Base-by-base conservation (phyloP, 2,888 invertebrate genomes). In the Phlogophora meticulosa region DNA sequence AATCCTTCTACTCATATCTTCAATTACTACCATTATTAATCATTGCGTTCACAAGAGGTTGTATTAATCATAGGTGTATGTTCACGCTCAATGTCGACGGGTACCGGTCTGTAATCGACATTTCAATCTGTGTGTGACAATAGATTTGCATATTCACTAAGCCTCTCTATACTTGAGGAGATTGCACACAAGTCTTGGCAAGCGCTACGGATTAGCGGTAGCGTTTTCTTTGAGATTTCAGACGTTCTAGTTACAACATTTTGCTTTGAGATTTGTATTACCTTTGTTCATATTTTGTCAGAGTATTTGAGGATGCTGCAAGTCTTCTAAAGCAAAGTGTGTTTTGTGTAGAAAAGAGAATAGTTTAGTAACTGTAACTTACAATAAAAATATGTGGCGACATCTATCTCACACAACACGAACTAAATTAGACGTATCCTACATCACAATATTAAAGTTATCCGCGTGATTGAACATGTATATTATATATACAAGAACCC, bases 41-140 rank as follows among this genome's bases (percentile, higher is more conserved):
- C n/a, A 28, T 2, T 38, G 51, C 46, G 56, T 17, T 36, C 40
- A 24, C 28, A 58, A 55, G 45, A 60, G 13, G 48, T 24, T 24
- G 34, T 71, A 78, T 65, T 51, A 46, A 78, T 63, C 62, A 55
- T 53, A 60, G 10, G 34, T 40, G 46, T 43, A 57, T 61, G 70
- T 46, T 67, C 36, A 57, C 40, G 53, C 58, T 76, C 81, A 82
- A 82, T 82, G 81, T 60, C 81, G 64, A 24, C 84, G 52, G 51
- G 61, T 76, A 43, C 69, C 43, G 24, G 28, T 43, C 40, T 65
- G 59, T 62, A 67, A 81, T 82, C 81, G 53, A 76, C 62, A 59
- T 76, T 68, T 79, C 80, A 80, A 83, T 83, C 83, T 76, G 42
- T 53, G 10, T 55, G 62, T 79, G 80, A 79, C 84, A 73, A 40